These are phyloP conservation scores for Sebastes trivittatus DNA, from an alignment of 2,797 vertebrate genomes.

Conservation along the genomic window DNA sequence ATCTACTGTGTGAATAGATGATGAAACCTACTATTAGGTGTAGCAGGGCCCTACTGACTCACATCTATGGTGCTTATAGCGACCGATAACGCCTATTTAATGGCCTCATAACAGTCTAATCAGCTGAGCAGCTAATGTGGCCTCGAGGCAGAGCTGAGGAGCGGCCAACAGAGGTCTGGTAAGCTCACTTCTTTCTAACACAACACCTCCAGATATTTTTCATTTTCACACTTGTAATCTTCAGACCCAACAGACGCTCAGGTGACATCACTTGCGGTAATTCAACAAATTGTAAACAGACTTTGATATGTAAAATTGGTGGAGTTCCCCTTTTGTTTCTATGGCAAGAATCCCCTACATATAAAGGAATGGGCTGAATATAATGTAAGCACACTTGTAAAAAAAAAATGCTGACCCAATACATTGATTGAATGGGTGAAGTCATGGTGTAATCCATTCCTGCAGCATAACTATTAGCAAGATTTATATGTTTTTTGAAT, in stretches of 20 bases:
- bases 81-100: too few species aligned
- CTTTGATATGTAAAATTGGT: background rate
- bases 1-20: too few species aligned
- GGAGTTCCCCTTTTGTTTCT: background rate
- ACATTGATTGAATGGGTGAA: slow-evolving; percentile 26
- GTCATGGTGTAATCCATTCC: slow-evolving; percentile 38
- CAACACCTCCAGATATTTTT: too few species aligned
- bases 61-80: too few species aligned
- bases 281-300: background rate
- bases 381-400: background rate
- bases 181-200: too few species aligned
- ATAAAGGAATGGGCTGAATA: background rate
- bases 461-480: slow-evolving; percentile 38
- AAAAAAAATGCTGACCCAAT: slow-evolving; percentile 16
- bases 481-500: slow-evolving; percentile 71
- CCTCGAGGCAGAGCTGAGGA: background rate
- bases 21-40: too few species aligned
- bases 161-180: background rate
- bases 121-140: background rate
- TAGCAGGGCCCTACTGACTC: too few species aligned
- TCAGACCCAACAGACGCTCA: background rate
- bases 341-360: background rate
- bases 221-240: too few species aligned
- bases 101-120: too few species aligned
- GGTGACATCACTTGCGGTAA: background rate